phyloP scores from a whole-genome alignment of 1,140 invertebrate species.

The Cotesia glomerata region DNA sequence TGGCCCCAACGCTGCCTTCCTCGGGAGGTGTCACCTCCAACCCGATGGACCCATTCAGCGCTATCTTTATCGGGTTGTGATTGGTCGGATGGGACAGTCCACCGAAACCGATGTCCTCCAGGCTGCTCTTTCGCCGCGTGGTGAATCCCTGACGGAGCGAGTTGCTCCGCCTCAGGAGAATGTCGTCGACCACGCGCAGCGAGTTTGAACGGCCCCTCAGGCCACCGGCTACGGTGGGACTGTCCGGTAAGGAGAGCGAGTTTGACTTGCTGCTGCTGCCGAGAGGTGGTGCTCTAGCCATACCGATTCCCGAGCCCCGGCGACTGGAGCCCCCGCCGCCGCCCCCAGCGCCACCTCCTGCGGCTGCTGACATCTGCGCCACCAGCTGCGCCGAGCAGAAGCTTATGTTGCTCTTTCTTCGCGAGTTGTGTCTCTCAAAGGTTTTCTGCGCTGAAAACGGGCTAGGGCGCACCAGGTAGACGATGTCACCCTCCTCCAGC shows the following conservation, averaged over 20 bases:
- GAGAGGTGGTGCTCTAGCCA: constrained; percentile 75
- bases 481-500: constrained; percentile 94
- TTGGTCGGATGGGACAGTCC: constrained; percentile 66
- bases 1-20: constrained; percentile 64
- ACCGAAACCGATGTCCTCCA: constrained; percentile 82
- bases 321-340: constrained; percentile 61
- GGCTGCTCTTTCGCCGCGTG: constrained; percentile 76
- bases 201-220: constrained; percentile 84
- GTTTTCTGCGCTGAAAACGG: constrained; percentile 93
- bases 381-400: constrained; percentile 79
- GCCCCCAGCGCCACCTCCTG: constrained; percentile 61
- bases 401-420: constrained; percentile 89
- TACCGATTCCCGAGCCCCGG: constrained; percentile 68
- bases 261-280: constrained; percentile 85
- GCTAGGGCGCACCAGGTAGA: constrained; percentile 89
- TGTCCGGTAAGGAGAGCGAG: constrained; percentile 85
- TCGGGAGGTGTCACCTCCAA: constrained; percentile 85
- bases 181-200: constrained; percentile 82
- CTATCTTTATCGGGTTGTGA: constrained; percentile 79
- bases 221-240: constrained; percentile 78
- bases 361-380: constrained; percentile 69
- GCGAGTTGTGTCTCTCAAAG: constrained; percentile 88
- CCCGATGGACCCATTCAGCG: constrained; percentile 84
- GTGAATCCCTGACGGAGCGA: constrained; percentile 80
- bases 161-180: constrained; percentile 80